phyloP scores from a whole-genome alignment of 2,113 vertebrate genomes.

The Gadus chalcogrammus region DNA sequence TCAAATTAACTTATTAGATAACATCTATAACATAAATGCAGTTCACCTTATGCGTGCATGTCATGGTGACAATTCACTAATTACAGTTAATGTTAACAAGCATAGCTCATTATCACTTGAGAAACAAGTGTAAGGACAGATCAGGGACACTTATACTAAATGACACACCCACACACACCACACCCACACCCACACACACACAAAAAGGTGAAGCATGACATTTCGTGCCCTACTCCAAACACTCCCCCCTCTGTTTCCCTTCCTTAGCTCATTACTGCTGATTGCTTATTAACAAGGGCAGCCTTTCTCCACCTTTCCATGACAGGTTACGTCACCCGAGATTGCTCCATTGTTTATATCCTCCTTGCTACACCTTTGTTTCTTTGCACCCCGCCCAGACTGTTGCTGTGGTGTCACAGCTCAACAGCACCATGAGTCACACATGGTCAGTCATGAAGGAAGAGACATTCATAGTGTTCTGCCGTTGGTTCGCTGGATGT shows the following conservation, averaged over 20 bases:
- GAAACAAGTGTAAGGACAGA: background rate
- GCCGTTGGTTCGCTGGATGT: no score
- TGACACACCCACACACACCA: background rate
- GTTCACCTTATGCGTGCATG: no score
- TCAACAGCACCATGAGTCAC: no score
- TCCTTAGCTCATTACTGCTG: background rate
- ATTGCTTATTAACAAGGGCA: background rate
- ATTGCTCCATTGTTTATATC: background rate
- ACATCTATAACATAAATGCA: no score
- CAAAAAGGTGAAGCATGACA: background rate
- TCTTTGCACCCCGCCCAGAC: no score
- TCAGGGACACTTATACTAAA: background rate
- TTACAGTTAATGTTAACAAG: background rate
- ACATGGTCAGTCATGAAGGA: no score
- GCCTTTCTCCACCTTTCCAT: background rate
- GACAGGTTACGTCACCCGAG: background rate
- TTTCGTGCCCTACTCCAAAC: background rate
- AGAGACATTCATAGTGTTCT: no score
- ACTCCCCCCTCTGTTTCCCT: background rate
- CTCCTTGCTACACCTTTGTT: no score
- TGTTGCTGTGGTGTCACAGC: no score
- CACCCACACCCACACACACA: background rate
- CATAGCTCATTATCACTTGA: background rate
- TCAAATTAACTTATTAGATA: no score
- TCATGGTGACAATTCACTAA: background rate